A percentile compares a stretch with the other conserved stretches of the same genome.
These are phyloP conservation scores for Cheirogaleus major DNA, from an alignment of 2,797 vertebrate genomes.

Conservation along the genomic window DNA sequence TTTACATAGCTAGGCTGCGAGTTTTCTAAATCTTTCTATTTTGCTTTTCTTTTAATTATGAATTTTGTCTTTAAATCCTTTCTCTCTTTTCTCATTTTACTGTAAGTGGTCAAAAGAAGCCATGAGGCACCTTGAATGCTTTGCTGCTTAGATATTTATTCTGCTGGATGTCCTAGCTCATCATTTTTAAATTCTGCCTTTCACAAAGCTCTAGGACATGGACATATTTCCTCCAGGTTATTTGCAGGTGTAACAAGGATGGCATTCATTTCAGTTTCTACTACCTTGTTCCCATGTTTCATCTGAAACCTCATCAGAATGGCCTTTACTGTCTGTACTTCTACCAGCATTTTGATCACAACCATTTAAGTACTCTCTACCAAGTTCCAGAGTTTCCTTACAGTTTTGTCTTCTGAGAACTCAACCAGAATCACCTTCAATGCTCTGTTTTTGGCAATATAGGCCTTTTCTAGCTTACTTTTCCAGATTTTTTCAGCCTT, in stretches of 20 bases:
- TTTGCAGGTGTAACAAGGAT: neutral
- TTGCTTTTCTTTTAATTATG: neutral
- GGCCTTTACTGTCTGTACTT: neutral
- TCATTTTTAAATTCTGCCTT: neutral
- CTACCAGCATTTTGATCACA: neutral
- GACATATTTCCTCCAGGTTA: neutral
- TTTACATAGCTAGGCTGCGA: neutral
- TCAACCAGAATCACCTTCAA: neutral
- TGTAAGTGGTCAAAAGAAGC: neutral
- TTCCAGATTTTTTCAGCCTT: neutral
- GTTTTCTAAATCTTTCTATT: neutral
- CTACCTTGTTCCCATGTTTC: neutral
- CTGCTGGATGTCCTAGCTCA: neutral
- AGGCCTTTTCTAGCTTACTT: neutral
- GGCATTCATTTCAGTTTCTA: neutral
- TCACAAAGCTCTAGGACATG: neutral
- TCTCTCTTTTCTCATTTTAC: neutral
- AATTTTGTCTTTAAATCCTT: neutral
- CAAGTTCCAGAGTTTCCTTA: neutral
- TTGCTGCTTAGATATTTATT: neutral
- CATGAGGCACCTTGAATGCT: neutral
- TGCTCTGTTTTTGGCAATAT: neutral
- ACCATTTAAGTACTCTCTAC: neutral
- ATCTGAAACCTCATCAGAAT: neutral
- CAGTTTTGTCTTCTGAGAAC: neutral